These are phyloP conservation scores for Elaphurus davidianus DNA, from an alignment of 2,113 vertebrate genomes.

Conservation along the genomic window DNA sequence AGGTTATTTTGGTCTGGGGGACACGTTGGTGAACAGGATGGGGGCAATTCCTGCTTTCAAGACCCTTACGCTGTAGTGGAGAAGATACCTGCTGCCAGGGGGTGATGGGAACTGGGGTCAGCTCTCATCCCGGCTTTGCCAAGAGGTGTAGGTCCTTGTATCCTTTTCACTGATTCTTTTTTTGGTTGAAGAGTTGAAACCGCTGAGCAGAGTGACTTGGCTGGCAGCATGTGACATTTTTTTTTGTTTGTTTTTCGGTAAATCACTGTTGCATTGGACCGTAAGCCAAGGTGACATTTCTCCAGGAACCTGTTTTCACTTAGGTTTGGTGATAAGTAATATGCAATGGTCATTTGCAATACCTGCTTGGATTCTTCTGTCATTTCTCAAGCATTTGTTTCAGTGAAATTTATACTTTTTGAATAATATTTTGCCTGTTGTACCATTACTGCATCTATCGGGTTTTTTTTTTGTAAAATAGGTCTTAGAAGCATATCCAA, in stretches of 20 bases:
- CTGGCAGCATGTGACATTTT: background rate
- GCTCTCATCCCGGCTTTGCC: background rate
- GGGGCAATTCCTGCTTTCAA: background rate
- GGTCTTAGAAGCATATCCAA: background rate
- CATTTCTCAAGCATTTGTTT: background rate
- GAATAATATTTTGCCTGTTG: background rate
- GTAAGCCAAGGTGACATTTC: background rate
- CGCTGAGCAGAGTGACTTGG: background rate
- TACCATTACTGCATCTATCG: background rate
- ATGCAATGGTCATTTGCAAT: rapidly evolving
- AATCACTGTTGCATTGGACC: background rate
- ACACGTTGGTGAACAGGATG: background rate
- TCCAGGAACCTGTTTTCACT: background rate
- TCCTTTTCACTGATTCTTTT: background rate
- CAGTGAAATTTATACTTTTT: background rate
- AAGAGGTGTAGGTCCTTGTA: too few species aligned
- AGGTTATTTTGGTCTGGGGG: background rate
- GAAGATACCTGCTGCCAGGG: too few species aligned
- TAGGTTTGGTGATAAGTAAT: background rate
- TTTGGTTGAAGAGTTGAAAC: background rate
- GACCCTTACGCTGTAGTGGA: background rate
- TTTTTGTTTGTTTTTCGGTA: background rate
- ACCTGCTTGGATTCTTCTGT: background rate
- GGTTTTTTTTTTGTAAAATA: background rate
- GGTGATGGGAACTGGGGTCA: rapidly evolving